Base-by-base conservation (phyloP, 2,797 vertebrate genomes). In the Rhinella marina region DNA sequence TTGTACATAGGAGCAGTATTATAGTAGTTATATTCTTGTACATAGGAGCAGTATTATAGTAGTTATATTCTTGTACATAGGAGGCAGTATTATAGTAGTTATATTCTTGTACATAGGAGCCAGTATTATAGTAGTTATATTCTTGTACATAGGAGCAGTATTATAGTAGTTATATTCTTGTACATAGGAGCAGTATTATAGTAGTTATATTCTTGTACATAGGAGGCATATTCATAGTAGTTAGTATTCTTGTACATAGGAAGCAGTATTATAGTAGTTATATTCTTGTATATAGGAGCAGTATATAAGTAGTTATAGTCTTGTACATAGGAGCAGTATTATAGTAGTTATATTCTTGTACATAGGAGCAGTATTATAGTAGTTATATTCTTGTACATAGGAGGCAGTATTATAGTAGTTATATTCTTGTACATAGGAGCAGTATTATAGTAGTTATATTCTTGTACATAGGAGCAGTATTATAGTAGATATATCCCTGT, bases 331-430 rank as follows among this genome's bases (percentile, higher is more conserved):
- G 68, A 19, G 68, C 27, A 70, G 68, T 70, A 70, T 70, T 70
- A 70, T 70, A 70, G 68, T 70, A 70, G 68, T 70, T 70, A 70
- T 70, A 70, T 70, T 70, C 68, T 70, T 70, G 68, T 70, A 66
- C 13, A 66, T 66, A 66, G 64, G 64, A 11, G 62, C n/a, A 66
- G 64, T 66, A 66, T 66, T 66, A 66, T 70, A 70, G 68, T 70
- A 70, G 68, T 70, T 70, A 70, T 70, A 70, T 70, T 70, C 68
- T 70, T 70, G 68, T 70, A 70, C 16, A 70, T 70, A 70, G 68
- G 27, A 8, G 64, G 27, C 14, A 29, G 27, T 70, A 70, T 70
- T 70, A 70, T 70, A 70, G 68, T 32, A 70, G 68, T 70, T 70
- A 70, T 70, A 70, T 70, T 70, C 68, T 70, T 70, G 68, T 70